Conservation (phyloP, 92 coral and sea anemone species). For the Isaurus tuberculatus region DNA sequence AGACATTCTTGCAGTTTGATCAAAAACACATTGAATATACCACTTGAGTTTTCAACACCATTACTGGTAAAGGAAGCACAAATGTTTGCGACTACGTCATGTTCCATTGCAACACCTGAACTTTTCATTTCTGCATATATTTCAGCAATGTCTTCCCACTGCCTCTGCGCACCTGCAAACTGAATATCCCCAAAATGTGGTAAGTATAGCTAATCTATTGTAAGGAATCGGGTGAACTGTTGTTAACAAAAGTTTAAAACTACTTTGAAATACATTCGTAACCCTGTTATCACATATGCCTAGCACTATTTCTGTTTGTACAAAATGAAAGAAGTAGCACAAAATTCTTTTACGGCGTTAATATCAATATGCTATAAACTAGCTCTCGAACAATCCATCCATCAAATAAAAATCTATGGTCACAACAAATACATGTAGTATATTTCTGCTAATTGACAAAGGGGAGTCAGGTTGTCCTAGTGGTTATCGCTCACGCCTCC, state of each 20-base stretch:
- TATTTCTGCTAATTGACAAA: too few relatives aligned
- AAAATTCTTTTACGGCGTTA: too few relatives aligned
- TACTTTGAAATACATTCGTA: not conserved
- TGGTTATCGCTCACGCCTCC: too few relatives aligned
- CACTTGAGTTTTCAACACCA: slow-evolving; percentile 49
- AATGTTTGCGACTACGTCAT: slow-evolving; percentile 47
- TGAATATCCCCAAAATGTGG: slow-evolving; percentile 7
- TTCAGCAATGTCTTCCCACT: slow-evolving; percentile 78
- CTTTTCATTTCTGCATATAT: slow-evolving; percentile 69
- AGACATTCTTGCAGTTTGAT: slow-evolving; percentile 21
- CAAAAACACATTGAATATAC: slow-evolving; percentile 42
- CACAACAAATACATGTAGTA: too few relatives aligned
- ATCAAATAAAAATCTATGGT: too few relatives aligned
- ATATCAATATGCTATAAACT: too few relatives aligned
- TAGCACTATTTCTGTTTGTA: too few relatives aligned
- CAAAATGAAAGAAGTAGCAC: too few relatives aligned
- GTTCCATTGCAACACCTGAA: slow-evolving; percentile 60
- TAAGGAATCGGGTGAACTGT: too few relatives aligned
- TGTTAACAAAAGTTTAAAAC: not conserved
- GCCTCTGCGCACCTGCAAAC: slow-evolving; percentile 69
- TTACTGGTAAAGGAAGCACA: slow-evolving; percentile 57
- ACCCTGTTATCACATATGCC: too few relatives aligned
- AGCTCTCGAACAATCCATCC: too few relatives aligned
- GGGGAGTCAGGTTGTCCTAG: too few relatives aligned
- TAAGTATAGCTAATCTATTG: not conserved